These are phyloP conservation scores for Pogonus chalceus DNA, from an alignment of 1,140 invertebrate species.

Conservation along the genomic window DNA sequence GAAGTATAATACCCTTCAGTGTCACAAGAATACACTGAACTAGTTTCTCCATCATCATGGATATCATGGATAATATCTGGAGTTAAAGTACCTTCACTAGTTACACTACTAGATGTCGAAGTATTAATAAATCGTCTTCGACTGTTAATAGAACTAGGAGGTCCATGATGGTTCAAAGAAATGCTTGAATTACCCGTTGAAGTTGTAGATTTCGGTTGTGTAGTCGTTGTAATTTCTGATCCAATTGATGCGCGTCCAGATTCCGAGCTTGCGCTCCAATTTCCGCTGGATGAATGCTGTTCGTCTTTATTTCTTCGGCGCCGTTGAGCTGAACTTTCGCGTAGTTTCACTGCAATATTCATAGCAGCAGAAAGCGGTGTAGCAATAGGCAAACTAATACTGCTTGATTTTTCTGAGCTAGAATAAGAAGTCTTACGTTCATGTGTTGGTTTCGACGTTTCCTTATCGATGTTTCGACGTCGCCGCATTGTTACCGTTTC, in stretches of 20 bases:
- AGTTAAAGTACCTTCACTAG: constrained; percentile 75
- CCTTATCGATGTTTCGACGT: constrained; percentile 37
- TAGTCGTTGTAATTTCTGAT: constrained; percentile 64
- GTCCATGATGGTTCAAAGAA: constrained; percentile 50
- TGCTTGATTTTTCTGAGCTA: constrained; percentile 54
- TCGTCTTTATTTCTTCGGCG: constrained; percentile 58
- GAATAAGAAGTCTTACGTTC: constrained; percentile 68
- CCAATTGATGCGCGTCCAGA: constrained; percentile 75
- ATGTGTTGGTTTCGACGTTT: constrained; percentile 43
- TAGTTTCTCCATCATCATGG: constrained; percentile 77
- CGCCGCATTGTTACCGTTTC: constrained; percentile 50
- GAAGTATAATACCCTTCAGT: constrained; percentile 96
- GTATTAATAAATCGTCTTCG: constrained; percentile 53
- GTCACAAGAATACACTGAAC: constrained; percentile 89
- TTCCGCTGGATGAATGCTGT: constrained; percentile 77
- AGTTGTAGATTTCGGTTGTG: constrained; percentile 59
- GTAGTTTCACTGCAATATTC: constrained; percentile 54
- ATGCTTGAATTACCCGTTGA: constrained; percentile 55
- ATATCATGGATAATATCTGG: constrained; percentile 67
- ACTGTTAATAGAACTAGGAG: constrained; percentile 57
- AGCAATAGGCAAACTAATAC: constrained; percentile 44
- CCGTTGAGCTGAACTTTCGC: constrained; percentile 55
- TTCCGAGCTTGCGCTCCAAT: constrained; percentile 87
- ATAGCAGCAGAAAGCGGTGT: constrained; percentile 43
- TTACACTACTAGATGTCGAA: constrained; percentile 69